These are phyloP conservation scores for Latrodectus elegans DNA, from an alignment of 2,888 invertebrate genomes.

Conservation along the genomic window DNA sequence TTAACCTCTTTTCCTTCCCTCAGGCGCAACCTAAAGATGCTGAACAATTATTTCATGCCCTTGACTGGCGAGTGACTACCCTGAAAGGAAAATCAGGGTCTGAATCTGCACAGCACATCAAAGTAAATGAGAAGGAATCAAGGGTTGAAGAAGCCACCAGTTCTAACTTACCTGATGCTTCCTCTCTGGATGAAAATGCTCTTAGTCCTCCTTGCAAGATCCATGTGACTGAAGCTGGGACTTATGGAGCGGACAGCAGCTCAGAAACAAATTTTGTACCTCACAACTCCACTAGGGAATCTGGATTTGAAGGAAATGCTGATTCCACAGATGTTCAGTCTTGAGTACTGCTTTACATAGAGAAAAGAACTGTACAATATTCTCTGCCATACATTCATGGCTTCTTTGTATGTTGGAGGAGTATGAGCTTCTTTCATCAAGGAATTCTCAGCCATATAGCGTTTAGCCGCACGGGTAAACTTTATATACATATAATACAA, in stretches of 20 bases:
- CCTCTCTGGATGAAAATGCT: slow-evolving; percentile 31
- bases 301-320: slow-evolving; percentile 29
- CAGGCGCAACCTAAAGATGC: slow-evolving; percentile 83
- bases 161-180: slow-evolving; percentile 43
- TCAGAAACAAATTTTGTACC: slow-evolving; percentile 44
- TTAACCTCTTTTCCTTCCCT: too few relatives aligned
- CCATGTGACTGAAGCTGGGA: slow-evolving; percentile 1
- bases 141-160: slow-evolving; percentile 61
- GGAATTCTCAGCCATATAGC: slow-evolving; percentile 19
- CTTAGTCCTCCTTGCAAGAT: slow-evolving; percentile 26
- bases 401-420: slow-evolving; percentile 52
- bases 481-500: slow-evolving; percentile 38
- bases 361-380: not conserved
- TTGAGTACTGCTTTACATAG: slow-evolving; percentile 28
- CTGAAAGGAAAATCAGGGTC: slow-evolving; percentile 71
- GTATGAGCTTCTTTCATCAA: not conserved
- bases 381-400: slow-evolving; percentile 63
- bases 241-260: slow-evolving; percentile 58
- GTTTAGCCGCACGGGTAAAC: slow-evolving; percentile 54
- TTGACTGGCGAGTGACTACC: slow-evolving; percentile 78
- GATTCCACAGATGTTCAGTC: slow-evolving; percentile 63
- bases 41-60: slow-evolving; percentile 80
- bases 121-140: slow-evolving; percentile 11
- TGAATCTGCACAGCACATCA: not conserved
- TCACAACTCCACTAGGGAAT: slow-evolving; percentile 23